Evolutionary conservation across 2,888 invertebrate genomes (phyloP).

Genomic region (Cerastis rubricosa): DNA sequence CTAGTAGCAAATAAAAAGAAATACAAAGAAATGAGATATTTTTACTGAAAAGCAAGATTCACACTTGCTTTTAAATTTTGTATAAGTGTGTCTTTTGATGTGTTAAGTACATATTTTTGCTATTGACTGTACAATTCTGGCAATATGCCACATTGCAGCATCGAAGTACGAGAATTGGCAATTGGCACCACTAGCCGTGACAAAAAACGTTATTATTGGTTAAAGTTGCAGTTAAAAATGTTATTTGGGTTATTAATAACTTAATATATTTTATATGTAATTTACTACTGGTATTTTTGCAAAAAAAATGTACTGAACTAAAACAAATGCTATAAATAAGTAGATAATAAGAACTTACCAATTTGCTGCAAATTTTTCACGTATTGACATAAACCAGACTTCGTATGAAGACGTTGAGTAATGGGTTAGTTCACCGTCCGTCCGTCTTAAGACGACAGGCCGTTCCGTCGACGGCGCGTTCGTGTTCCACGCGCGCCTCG

Average conservation of each 20-base stretch:
- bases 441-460: too few species aligned
- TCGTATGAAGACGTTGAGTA: too few species aligned
- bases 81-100: too few species aligned
- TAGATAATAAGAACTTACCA: background rate
- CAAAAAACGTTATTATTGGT: conserved; percentile 37
- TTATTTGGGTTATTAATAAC: conserved; percentile 17
- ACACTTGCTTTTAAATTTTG: too few species aligned
- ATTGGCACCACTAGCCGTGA: conserved; percentile 34
- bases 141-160: conserved; percentile 41
- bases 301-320: background rate
- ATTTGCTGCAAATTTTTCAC: background rate
- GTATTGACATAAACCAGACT: too few species aligned
- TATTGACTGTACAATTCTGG: conserved; percentile 35
- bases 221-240: conserved; percentile 39
- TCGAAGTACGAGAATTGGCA: conserved; percentile 38
- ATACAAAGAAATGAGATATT: too few species aligned
- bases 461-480: too few species aligned
- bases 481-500: too few species aligned
- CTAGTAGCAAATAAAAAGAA: too few species aligned
- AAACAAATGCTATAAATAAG: background rate
- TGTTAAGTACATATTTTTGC: background rate
- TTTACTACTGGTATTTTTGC: background rate
- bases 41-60: too few species aligned
- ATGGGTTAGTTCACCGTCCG: too few species aligned
- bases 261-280: background rate